phyloP scores from a whole-genome alignment of 2,888 invertebrate genomes.

The Apamea sordens region DNA sequence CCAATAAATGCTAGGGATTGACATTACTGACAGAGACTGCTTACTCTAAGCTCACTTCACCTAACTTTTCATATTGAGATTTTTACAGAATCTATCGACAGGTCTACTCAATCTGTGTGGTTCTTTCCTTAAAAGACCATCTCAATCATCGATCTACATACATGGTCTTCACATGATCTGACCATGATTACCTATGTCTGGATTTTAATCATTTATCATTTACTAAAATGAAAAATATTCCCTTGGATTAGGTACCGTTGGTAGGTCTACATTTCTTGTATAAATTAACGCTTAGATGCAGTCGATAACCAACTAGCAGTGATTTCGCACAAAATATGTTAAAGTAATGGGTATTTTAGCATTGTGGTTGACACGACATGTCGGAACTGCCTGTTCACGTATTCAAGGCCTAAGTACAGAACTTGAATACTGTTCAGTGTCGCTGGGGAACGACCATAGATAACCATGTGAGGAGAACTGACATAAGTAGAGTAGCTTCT shows the following conservation, averaged over 20 bases:
- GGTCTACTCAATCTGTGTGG: too few species aligned
- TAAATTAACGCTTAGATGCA: neutral
- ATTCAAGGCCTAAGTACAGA: slow-evolving; percentile 48
- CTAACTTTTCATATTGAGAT: too few species aligned
- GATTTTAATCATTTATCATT: too few species aligned
- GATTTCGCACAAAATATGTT: slow-evolving; percentile 1
- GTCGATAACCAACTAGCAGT: neutral
- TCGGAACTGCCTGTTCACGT: slow-evolving; percentile 25
- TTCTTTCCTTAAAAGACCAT: too few species aligned
- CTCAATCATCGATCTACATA: too few species aligned
- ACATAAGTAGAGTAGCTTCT: neutral
- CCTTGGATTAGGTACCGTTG: neutral
- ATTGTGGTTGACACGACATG: slow-evolving; percentile 24
- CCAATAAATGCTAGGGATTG: too few species aligned
- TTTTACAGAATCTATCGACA: too few species aligned
- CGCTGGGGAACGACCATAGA: neutral
- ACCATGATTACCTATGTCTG: too few species aligned
- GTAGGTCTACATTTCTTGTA: neutral
- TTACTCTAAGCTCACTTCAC: too few species aligned
- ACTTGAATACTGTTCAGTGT: slow-evolving; percentile 20
- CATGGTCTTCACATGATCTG: too few species aligned
- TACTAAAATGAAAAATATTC: neutral
- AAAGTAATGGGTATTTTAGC: slow-evolving; percentile 6
- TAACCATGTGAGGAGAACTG: neutral
- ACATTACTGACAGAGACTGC: too few species aligned